These are phyloP conservation scores for Anthonomus grandis DNA, from an alignment of 1,140 invertebrate species.

Conservation along the genomic window DNA sequence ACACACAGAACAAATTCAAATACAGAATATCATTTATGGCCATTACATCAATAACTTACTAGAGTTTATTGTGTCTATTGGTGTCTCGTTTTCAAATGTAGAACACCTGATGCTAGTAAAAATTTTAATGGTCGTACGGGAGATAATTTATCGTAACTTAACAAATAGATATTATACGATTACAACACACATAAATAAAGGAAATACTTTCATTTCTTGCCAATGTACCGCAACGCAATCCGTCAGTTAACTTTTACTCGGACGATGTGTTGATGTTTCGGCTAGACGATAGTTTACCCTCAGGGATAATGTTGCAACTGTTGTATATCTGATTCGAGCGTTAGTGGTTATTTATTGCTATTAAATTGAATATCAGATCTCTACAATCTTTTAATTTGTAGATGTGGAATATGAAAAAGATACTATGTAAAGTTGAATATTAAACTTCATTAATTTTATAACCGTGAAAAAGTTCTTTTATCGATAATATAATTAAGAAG, in stretches of 20 bases:
- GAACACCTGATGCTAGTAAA: conserved; percentile 23
- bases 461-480: too few relatives aligned
- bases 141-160: conserved; percentile 21
- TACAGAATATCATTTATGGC: conserved; percentile 9
- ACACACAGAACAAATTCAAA: too few relatives aligned
- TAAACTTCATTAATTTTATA: too few relatives aligned
- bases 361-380: background rate
- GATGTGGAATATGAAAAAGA: background rate
- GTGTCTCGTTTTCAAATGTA: conserved; percentile 16
- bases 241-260: conserved; percentile 14
- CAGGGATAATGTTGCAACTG: background rate
- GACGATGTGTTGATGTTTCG: background rate
- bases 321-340: background rate
- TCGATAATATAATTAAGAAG: too few relatives aligned
- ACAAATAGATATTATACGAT: conserved; percentile 18
- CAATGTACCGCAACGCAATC: background rate
- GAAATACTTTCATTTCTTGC: conserved; percentile 23
- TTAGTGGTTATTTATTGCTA: background rate
- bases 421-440: too few relatives aligned
- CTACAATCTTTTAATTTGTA: background rate
- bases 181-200: conserved; percentile 22
- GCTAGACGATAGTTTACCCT: conserved; percentile 1
- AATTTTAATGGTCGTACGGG: conserved; percentile 13
- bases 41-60: conserved; percentile 13
- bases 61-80: conserved; percentile 20